Base-by-base conservation (phyloP, 2,888 invertebrate species). In the Polietes domitor region DNA sequence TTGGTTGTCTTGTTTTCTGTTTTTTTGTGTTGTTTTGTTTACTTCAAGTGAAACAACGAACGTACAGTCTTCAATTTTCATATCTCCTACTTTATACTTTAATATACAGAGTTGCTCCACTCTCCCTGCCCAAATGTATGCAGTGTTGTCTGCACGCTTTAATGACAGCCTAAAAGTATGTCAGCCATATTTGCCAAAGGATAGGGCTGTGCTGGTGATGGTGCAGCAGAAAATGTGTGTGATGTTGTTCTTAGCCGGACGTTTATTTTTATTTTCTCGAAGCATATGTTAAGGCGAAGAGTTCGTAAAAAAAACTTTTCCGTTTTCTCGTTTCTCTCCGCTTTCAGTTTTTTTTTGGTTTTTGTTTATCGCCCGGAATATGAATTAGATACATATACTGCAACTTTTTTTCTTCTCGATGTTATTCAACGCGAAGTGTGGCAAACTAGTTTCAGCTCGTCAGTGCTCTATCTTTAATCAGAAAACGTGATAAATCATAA, bases 401-500 rank as follows among this genome's bases (percentile, higher is more conserved):
- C 37, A 37, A 37, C 37, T 7, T 37, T 37, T 37, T 12, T 37
- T 3, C 12, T n/a, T n/a, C 12, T 37, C 37, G 37, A 9, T 37
- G 37, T 10, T 37, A 10, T 37, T 37, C n/a, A n/a, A 12, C n/a
- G n/a, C n/a, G n/a, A 47, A 7, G 19, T 24, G 21, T n/a, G 47
- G 47, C 12, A 58, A n/a, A 15, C 37, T 37, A 37, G 37, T 37
- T 26, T 26, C 3, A 73, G 17, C 24, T 47, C 65, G 47, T 72
- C 26, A 70, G 58, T 73, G 72, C 70, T 70, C 58, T 84, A 84
- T 84, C 83, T 84, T 37, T 37, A 75, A 80, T 84, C 77, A 63
- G 17, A 61, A 72, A 78, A 74, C 83, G 77, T 78, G 80, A 77
- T 84, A 80, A 50, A 81, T 70, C 77, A 77, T 47, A 78, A 81